Evolutionary conservation across 2,797 vertebrate species (phyloP).

Genomic region (Cuniculus paca): DNA sequence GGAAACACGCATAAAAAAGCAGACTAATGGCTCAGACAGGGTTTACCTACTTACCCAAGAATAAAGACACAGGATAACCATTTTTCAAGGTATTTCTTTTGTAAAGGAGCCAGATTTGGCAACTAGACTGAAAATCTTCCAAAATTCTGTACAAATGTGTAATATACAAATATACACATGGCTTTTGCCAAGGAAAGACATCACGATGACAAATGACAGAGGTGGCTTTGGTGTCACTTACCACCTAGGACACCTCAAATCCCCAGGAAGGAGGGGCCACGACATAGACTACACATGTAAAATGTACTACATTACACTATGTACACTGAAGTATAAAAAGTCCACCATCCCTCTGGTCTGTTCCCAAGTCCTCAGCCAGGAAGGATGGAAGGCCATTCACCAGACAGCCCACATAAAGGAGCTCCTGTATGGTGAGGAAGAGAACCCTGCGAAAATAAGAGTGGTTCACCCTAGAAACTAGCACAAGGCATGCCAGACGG

Average conservation of each 20-base stretch:
- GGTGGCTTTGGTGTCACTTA: slow-evolving; percentile 78
- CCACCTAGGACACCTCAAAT: slow-evolving; percentile 80
- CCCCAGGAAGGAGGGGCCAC: slow-evolving; percentile 73
- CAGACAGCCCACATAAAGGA: slow-evolving; percentile 73
- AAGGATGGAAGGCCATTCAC: slow-evolving; percentile 62
- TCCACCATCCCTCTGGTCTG: slow-evolving; percentile 77
- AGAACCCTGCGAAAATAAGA: slow-evolving; percentile 83
- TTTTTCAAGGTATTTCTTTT: slow-evolving; percentile 90
- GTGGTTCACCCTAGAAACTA: slow-evolving; percentile 82
- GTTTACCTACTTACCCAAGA: slow-evolving; percentile 78
- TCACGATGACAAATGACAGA: slow-evolving; percentile 84
- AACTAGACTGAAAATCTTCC: slow-evolving; percentile 91
- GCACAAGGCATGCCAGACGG: slow-evolving; percentile 76
- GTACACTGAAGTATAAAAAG: slow-evolving; percentile 84
- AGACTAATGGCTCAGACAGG: neutral
- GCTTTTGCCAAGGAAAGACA: slow-evolving; percentile 86
- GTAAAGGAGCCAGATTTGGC: slow-evolving; percentile 90
- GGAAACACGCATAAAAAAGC: neutral
- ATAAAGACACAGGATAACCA: slow-evolving; percentile 77
- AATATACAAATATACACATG: slow-evolving; percentile 92
- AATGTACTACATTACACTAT: slow-evolving; percentile 87
- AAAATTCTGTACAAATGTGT: slow-evolving; percentile 92
- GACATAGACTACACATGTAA: slow-evolving; percentile 80
- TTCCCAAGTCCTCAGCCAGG: slow-evolving; percentile 81
- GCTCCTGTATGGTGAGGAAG: slow-evolving; percentile 75